Evolutionary conservation across 2,888 invertebrate genomes (phyloP).

Genomic region (Rapana venosa): DNA sequence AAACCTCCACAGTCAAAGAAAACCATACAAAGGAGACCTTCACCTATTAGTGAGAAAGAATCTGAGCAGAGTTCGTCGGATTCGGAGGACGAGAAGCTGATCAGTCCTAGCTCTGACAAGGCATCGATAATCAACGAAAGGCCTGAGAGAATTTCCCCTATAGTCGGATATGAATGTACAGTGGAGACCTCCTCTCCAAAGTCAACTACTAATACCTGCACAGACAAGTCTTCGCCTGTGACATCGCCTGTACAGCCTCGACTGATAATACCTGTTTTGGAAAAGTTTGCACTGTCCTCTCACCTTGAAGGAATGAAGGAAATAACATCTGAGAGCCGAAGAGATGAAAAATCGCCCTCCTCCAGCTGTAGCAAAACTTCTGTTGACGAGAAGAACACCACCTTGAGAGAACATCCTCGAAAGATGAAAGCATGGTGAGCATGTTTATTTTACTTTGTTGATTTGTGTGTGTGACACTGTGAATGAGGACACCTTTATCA

Average conservation of each 20-base stretch:
- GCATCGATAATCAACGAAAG: not conserved
- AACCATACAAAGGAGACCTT: not conserved
- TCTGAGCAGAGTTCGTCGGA: constrained; percentile 3
- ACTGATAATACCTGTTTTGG: not conserved
- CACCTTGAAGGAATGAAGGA: not conserved
- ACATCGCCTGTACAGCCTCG: not conserved
- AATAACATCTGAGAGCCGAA: too few relatives aligned
- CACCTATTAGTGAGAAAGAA: not conserved
- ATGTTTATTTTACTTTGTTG: not conserved
- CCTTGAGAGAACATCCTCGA: not conserved
- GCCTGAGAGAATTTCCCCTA: not conserved
- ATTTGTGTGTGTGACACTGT: not conserved
- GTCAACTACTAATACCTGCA: not conserved
- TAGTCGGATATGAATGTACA: not conserved
- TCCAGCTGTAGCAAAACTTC: not conserved
- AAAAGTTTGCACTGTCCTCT: constrained; percentile 5
- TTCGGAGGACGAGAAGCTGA: not conserved
- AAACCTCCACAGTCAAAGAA: not conserved
- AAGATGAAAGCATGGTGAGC: constrained; percentile 19
- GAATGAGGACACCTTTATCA: too few relatives aligned
- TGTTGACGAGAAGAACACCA: not conserved
- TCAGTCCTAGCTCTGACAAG: not conserved
- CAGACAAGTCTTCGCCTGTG: not conserved
- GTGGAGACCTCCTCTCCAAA: not conserved
- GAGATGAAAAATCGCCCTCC: not conserved